phyloP scores from a whole-genome alignment of 2,797 vertebrate species.

The Paedocypris micromegethes region DNA sequence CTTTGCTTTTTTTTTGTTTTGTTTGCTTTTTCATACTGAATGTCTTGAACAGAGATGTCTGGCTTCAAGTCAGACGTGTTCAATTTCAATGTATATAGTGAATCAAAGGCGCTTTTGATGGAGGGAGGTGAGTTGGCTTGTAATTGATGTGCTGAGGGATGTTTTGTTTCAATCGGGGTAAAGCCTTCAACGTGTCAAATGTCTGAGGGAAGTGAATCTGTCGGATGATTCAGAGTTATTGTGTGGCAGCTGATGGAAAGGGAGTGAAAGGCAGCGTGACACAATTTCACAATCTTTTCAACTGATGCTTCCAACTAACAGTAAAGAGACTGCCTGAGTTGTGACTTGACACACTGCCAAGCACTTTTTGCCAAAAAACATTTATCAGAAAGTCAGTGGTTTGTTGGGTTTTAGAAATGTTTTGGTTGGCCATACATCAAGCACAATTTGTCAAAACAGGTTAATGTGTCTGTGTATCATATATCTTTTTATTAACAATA shows the following conservation, averaged over 20 bases:
- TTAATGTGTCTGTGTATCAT: no score
- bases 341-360: not conserved
- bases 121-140: constrained; percentile 32
- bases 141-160: constrained; percentile 43
- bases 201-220: constrained; percentile 40
- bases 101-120: constrained; percentile 45
- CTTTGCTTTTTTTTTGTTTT: not conserved
- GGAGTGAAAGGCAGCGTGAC: constrained; percentile 20
- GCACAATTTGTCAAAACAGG: no score
- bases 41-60: constrained; percentile 36
- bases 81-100: constrained; percentile 34
- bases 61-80: constrained; percentile 39
- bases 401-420: no score
- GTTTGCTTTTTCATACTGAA: constrained; percentile 28
- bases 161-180: constrained; percentile 24
- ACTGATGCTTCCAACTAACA: constrained; percentile 13
- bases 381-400: no score
- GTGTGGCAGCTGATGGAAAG: constrained; percentile 27
- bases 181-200: constrained; percentile 28
- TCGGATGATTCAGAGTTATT: constrained; percentile 45
- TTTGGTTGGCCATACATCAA: no score
- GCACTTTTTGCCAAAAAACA: no score
- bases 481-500: no score
- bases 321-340: not conserved
- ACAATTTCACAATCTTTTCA: constrained; percentile 23